These are phyloP conservation scores for Pseudomyrmex flavicornis DNA, from an alignment of 1,140 invertebrate species.

Conservation along the genomic window DNA sequence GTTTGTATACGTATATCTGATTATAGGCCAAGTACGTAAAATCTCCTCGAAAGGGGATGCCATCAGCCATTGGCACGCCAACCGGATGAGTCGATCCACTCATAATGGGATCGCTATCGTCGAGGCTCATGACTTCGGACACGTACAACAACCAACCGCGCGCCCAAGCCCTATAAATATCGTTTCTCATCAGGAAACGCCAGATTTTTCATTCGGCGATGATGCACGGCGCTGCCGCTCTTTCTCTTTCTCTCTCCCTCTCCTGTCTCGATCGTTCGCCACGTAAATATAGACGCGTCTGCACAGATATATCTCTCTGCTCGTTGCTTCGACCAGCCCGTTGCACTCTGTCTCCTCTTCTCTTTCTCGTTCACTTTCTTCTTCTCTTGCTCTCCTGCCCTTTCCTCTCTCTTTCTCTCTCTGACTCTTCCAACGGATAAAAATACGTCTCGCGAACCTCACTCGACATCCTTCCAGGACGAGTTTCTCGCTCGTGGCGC, in stretches of 20 bases:
- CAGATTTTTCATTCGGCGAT: slow-evolving; percentile 71
- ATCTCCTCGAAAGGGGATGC: slow-evolving; percentile 33
- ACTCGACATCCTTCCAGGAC: slow-evolving; percentile 44
- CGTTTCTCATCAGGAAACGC: slow-evolving; percentile 69
- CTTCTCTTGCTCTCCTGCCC: not conserved
- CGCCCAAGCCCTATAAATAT: slow-evolving; percentile 66
- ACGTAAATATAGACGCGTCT: slow-evolving; percentile 70
- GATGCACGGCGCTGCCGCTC: slow-evolving; percentile 56
- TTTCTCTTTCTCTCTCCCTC: slow-evolving; percentile 16
- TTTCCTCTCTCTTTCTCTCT: not conserved
- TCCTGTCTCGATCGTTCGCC: slow-evolving; percentile 56
- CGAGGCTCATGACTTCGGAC: slow-evolving; percentile 51
- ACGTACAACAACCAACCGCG: slow-evolving; percentile 18
- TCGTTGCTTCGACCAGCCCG: slow-evolving; percentile 29
- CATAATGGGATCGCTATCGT: slow-evolving; percentile 63
- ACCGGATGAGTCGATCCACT: slow-evolving; percentile 13
- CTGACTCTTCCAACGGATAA: slow-evolving; percentile 18
- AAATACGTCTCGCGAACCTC: slow-evolving; percentile 52
- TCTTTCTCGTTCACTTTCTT: slow-evolving; percentile 4
- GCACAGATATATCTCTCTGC: slow-evolving; percentile 65
- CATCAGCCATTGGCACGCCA: slow-evolving; percentile 46
- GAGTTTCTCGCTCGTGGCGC: slow-evolving; percentile 3
- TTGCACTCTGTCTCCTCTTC: slow-evolving; percentile 26
- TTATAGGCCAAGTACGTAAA: slow-evolving; percentile 58
- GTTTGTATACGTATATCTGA: slow-evolving; percentile 47